These are phyloP conservation scores for Laspeyria flexula DNA, from an alignment of 2,888 invertebrate species.

Conservation along the genomic window DNA sequence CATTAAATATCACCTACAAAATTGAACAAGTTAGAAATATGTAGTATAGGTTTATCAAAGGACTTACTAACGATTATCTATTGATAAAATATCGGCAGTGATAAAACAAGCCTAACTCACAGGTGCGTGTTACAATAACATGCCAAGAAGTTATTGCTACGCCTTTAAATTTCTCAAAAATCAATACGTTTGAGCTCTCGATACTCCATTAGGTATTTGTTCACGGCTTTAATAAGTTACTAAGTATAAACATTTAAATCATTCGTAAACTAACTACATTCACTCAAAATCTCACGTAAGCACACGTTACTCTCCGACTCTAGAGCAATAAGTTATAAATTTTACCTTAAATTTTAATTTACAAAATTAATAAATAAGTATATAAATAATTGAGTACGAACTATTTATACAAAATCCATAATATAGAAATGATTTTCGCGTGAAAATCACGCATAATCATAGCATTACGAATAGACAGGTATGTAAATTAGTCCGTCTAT, in stretches of 20 bases:
- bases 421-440: conserved; percentile 78
- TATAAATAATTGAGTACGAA: conserved; percentile 78
- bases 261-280: conserved; percentile 73
- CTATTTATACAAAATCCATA: conserved; percentile 83
- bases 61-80: conserved; percentile 72
- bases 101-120: conserved; percentile 76
- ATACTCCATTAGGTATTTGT: conserved; percentile 43
- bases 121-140: conserved; percentile 51
- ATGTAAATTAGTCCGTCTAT: conserved; percentile 73
- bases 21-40: conserved; percentile 84
- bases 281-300: conserved; percentile 77
- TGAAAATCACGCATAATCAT: conserved; percentile 55
- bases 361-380: conserved; percentile 80
- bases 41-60: conserved; percentile 83
- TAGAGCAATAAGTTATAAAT: conserved; percentile 71
- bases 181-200: conserved; percentile 44
- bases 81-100: conserved; percentile 83
- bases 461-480: conserved; percentile 52
- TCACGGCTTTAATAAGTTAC: conserved; percentile 55
- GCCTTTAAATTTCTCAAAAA: conserved; percentile 44
- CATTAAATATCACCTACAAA: conserved; percentile 84
- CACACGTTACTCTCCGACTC: conserved; percentile 69
- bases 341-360: conserved; percentile 72
- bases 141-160: conserved; percentile 32
- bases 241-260: conserved; percentile 61